A percentile compares a stretch with the other conserved stretches of the same genome.
Evolutionary conservation across 2,113 vertebrate species (phyloP).

Genomic region (Perca flavescens): DNA sequence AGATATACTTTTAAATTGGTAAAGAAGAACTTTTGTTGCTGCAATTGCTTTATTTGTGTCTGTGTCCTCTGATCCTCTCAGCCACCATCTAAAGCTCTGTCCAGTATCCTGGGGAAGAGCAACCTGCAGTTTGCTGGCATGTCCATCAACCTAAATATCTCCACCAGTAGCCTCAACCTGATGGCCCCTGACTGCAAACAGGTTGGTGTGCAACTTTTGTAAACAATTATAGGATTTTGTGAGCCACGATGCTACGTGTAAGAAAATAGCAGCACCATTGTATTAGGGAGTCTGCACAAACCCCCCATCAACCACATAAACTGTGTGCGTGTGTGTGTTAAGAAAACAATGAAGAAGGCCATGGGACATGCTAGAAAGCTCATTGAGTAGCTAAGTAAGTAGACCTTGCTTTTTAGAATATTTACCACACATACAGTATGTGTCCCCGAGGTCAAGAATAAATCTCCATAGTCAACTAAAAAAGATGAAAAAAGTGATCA

Average conservation of each 20-base stretch:
- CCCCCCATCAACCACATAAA: not conserved
- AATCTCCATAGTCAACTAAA: not conserved
- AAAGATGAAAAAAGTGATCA: not conserved
- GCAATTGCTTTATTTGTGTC: not conserved
- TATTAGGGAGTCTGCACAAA: not conserved
- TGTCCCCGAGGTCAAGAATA: not conserved
- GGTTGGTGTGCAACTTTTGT: slow-evolving; percentile 79
- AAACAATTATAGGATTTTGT: not conserved
- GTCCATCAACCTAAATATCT: slow-evolving; percentile 97
- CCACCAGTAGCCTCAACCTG: slow-evolving; percentile 96
- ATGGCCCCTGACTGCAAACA: slow-evolving; percentile 97
- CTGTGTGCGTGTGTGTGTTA: not conserved
- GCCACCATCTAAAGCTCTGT: slow-evolving; percentile 95
- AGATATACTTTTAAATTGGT: not conserved
- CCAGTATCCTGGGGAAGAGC: slow-evolving; percentile 95
- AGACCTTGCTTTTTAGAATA: not conserved
- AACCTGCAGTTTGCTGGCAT: slow-evolving; percentile 98
- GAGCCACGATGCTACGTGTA: not conserved
- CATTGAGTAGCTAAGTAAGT: not conserved
- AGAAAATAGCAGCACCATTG: not conserved
- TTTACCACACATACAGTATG: not conserved
- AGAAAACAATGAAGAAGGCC: no score
- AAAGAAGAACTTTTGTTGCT: not conserved
- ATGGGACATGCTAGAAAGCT: not conserved
- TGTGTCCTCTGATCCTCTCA: slow-evolving; percentile 66